Conservation (phyloP, 2,113 vertebrate species). For the Pituophis catenifer region DNA sequence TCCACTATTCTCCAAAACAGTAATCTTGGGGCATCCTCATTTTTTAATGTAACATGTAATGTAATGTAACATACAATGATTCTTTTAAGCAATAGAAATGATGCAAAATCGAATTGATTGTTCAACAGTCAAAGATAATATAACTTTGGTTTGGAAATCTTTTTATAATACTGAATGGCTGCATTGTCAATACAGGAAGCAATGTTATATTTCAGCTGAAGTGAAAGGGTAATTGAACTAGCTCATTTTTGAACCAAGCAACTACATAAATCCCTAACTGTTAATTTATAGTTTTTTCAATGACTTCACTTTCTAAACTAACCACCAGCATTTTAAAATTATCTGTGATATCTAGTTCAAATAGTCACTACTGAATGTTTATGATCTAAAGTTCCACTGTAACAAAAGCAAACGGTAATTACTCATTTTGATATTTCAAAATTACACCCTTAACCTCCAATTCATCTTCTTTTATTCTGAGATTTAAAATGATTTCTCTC, state of each 20-base stretch:
- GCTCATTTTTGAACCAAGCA: constrained; percentile 16
- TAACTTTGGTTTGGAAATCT: not conserved
- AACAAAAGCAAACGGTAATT: constrained; percentile 27
- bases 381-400: constrained; percentile 3
- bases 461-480: not conserved
- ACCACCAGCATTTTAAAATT: constrained; percentile 20
- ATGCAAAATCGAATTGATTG: constrained; percentile 1
- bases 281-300: constrained; percentile 17
- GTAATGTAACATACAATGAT: not conserved
- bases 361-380: not conserved
- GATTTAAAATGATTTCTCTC: not conserved
- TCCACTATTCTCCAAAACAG: not conserved
- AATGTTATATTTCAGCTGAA: constrained; percentile 4
- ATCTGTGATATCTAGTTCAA: not conserved
- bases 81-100: not conserved
- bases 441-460: constrained; percentile 7
- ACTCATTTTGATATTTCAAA: constrained; percentile 9
- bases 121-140: not conserved
- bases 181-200: not conserved
- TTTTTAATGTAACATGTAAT: not conserved
- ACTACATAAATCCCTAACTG: constrained; percentile 20
- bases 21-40: not conserved
- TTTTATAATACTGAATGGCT: not conserved
- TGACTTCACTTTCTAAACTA: constrained; percentile 14
- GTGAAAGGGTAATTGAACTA: constrained; percentile 22